Base-by-base conservation (phyloP, 2,888 invertebrate species). In the Eledona agricola region DNA sequence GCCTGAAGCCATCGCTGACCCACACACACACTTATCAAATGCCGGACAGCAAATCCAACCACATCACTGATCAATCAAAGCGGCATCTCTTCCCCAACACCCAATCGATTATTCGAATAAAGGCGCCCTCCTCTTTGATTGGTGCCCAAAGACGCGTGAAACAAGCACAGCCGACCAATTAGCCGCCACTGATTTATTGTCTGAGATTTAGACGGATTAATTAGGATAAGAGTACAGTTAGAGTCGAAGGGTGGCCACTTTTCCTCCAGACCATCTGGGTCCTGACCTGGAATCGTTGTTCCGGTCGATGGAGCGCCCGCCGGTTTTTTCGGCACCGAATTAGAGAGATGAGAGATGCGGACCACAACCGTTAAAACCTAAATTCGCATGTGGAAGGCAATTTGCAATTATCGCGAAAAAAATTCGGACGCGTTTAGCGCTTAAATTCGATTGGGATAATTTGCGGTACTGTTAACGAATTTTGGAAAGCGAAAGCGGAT, bases 1-100 rank as follows among this genome's bases (percentile, higher is more conserved):
- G 72, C 73, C 70, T 60, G 52, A 59, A 63, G 72, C 65, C 56
- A 59, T 65, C 62, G 63, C 63, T 71, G 69, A 73, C 73, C 72
- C 70, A 70, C 67, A 72, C 69, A 69, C 69, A 69, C 64, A 69
- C 67, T 65, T 68, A 64, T 64, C 60, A 46, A 52, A 59, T 55
- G 59, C 55, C 56, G 53, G 38, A 45, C 26, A 29, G 42, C 38
- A 29, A 25, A 29, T 28, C 31, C 45, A 47, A 52, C 52, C 52
- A 56, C 60, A 55, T 43, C 25, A 10, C 58, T 55, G 56, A 60
- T 57, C 58, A 60, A 59, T 57, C 57, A 61, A 43, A 43, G 56
- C 51, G n/a, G n/a, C n/a, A n/a, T n/a, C n/a, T n/a, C n/a, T n/a
- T n/a, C n/a, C n/a, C n/a, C 53, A 57, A 55, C 58, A 58, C 56